These are phyloP conservation scores for Clinocottus analis DNA, from an alignment of 2,113 vertebrate genomes.

Conservation along the genomic window DNA sequence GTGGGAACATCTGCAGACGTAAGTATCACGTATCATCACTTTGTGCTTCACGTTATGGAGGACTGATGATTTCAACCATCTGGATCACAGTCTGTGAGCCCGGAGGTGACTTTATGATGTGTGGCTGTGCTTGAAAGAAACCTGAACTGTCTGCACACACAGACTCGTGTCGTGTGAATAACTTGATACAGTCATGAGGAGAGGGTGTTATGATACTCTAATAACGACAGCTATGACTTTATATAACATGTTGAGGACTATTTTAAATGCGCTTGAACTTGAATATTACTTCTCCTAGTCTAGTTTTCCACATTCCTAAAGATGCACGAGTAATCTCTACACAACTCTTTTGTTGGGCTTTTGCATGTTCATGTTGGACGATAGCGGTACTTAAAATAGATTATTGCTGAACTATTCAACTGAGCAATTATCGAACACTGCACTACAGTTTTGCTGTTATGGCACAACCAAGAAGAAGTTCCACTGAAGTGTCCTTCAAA, in stretches of 20 bases:
- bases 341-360: background rate
- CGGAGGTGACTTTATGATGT: constrained; percentile 14
- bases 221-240: background rate
- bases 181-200: background rate
- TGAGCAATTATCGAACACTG: background rate
- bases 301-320: background rate
- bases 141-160: background rate
- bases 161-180: background rate
- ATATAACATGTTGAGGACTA: background rate
- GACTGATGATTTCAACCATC: background rate
- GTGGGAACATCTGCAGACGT: background rate
- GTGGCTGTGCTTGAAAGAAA: background rate
- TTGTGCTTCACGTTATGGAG: background rate
- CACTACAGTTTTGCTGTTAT: too few species aligned
- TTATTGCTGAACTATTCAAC: background rate
- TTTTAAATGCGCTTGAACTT: background rate
- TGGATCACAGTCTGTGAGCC: constrained; percentile 1
- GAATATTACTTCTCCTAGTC: background rate
- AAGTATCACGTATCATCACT: background rate
- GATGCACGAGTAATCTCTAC: background rate
- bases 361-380: background rate
- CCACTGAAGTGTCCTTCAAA: background rate
- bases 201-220: background rate
- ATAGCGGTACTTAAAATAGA: background rate
- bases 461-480: too few species aligned